Evolutionary conservation across 2,113 vertebrate species (phyloP), one percentile per base, ranked within the genome.

Genomic region (Halcyon senegalensis): DNA sequence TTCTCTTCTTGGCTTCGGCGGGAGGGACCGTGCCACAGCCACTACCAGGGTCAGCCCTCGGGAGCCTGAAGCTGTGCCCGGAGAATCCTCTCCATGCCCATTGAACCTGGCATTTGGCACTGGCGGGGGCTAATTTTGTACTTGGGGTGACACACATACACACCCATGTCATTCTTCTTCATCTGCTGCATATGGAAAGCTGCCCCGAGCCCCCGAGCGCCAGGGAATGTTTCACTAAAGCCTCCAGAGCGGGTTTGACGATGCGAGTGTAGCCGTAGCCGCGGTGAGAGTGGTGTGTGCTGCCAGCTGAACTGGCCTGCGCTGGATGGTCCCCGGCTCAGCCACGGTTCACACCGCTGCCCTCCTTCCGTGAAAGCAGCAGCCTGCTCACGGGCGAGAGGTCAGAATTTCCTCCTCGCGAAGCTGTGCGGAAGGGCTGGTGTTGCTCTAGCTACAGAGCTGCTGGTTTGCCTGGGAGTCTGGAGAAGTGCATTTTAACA

Each of bases 221-320:
- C 95, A 95, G 89, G 88, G 93, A 95, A 90, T 80, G 94, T 21
- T 86, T 67, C 21, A 30, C 67, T 78, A 59, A 83, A 87, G 46
- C 79, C 72, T 93, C 60, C 60, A 25, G 85, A 7, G 78, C 17
- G 3, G 78, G 84, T 58, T 27, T 19, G 79, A 50, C 72, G 44
- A 31, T 23, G 5, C 13, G 46, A 10, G 87, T 66, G 9, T 18
- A 64, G 86, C 92, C 55, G 51, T 3, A 2, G 44, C 28, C 28
- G 88, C 37, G 11, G 19, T 2, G 0, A 15, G 41, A 24, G 84
- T 7, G 33, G 51, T 2, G 66, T 18, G 16, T 46, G 82, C 85
- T 88, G 91, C 93, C 81, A 81, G 84, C 3, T 11, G 88, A 41
- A 41, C 92, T 77, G 76, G 31, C 75, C 4, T 9, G 27, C 33